A percentile compares a stretch with the other conserved stretches of the same genome.
Evolutionary conservation across 1,140 invertebrate genomes (phyloP).

Genomic region (Steinernema feltiae): DNA sequence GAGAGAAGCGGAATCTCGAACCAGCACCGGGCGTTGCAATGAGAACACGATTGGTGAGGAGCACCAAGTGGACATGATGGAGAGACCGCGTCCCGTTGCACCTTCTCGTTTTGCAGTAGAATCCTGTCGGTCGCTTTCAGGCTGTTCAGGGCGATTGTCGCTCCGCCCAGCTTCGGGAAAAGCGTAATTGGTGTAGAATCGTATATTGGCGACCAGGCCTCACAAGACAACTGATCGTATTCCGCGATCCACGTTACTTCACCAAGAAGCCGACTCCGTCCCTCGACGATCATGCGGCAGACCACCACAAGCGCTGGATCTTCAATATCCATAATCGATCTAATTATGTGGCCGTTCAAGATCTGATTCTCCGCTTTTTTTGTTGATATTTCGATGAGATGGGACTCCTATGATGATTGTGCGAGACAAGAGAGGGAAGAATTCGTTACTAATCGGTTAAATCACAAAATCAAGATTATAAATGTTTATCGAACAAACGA

Average conservation of each 20-base stretch:
- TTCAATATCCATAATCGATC: neutral
- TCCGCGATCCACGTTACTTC: neutral
- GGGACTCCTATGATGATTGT: too few species aligned
- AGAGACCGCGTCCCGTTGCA: conserved; percentile 45
- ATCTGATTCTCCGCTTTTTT: too few species aligned
- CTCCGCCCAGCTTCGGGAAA: conserved; percentile 62
- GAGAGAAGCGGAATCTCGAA: conserved; percentile 68
- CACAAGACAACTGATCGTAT: neutral
- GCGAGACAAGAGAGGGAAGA: too few species aligned
- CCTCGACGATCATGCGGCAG: neutral
- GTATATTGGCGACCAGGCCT: neutral
- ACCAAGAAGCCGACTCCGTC: neutral
- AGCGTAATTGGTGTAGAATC: conserved; percentile 60
- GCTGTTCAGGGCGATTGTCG: conserved; percentile 49
- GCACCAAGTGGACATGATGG: conserved; percentile 46
- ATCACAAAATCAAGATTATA: too few species aligned
- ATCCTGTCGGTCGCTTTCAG: conserved; percentile 45
- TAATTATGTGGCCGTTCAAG: too few species aligned
- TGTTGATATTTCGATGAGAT: too few species aligned
- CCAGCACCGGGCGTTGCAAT: conserved; percentile 36
- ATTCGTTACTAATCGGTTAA: too few species aligned
- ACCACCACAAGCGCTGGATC: neutral
- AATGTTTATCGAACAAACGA: too few species aligned
- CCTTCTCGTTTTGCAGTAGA: conserved; percentile 51
- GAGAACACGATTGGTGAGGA: conserved; percentile 44